These are phyloP conservation scores for Microctenopoma stevenorrisi DNA, from an alignment of 2,797 vertebrate species.

Conservation along the genomic window DNA sequence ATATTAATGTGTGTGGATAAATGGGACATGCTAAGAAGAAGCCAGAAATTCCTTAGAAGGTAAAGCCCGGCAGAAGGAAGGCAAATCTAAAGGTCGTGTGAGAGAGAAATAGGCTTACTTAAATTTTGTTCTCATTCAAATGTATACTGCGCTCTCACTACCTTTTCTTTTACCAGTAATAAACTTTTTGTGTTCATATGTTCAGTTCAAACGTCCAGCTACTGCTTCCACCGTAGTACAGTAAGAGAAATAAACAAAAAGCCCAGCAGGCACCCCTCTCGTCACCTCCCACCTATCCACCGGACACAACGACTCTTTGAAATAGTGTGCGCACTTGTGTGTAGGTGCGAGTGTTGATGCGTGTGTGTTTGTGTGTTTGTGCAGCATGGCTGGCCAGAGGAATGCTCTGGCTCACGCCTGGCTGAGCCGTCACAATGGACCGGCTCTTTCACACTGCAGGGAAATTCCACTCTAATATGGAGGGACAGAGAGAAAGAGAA, in stretches of 20 bases:
- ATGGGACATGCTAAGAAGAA: conserved; percentile 10
- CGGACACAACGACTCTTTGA: conserved; percentile 67
- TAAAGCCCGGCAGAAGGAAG: conserved; percentile 4
- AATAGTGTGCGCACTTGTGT: conserved; percentile 59
- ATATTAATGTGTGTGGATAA: conserved; percentile 17
- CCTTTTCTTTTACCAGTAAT: background rate
- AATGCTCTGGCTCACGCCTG: conserved; percentile 82
- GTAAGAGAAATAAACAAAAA: conserved; percentile 43
- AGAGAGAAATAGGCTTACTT: conserved; percentile 4
- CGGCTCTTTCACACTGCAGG: conserved; percentile 84
- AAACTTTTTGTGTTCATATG: background rate
- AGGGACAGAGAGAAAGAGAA: conserved; percentile 52
- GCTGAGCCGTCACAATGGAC: conserved; percentile 85
- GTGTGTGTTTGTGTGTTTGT: conserved; percentile 77
- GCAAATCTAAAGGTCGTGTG: conserved; percentile 3
- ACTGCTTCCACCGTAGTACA: conserved; percentile 16
- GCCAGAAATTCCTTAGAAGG: conserved; percentile 20
- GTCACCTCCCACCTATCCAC: conserved; percentile 41
- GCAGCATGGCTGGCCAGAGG: conserved; percentile 82
- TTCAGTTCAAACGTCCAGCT: conserved; percentile 5
- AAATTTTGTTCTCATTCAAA: background rate
- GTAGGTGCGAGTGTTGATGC: conserved; percentile 63
- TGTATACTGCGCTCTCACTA: background rate
- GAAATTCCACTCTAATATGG: conserved; percentile 83
- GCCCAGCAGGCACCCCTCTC: conserved; percentile 40